A percentile compares a stretch with the other conserved stretches of the same genome.
phyloP scores from a whole-genome alignment of 2,113 vertebrate species.

The Actenoides hombroni region DNA sequence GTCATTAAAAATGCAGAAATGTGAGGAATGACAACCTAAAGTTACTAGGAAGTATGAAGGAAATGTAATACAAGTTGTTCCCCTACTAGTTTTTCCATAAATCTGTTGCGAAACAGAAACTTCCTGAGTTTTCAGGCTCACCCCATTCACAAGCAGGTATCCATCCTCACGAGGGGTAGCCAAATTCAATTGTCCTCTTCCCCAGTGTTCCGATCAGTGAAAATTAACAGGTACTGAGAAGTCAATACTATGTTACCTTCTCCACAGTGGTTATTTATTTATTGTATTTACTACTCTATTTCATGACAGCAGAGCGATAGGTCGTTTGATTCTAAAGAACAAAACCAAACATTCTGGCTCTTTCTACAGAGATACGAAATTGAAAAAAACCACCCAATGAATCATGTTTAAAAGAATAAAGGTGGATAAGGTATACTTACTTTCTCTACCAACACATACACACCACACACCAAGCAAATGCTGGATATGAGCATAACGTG shows the following conservation, averaged over 20 bases:
- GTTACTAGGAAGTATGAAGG: background rate
- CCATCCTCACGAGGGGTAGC: background rate
- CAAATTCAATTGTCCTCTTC: background rate
- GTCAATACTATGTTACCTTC: constrained; percentile 61
- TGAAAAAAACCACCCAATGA: background rate
- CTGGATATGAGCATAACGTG: background rate
- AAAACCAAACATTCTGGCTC: background rate
- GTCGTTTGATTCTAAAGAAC: background rate
- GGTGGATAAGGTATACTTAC: background rate
- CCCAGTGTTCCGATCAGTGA: background rate
- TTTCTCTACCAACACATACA: background rate
- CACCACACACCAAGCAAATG: accelerated
- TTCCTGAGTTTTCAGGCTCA: background rate
- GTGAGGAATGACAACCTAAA: background rate
- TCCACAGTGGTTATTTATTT: constrained; percentile 37
- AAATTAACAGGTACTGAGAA: constrained; percentile 53
- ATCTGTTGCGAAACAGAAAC: background rate
- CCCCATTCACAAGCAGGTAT: background rate
- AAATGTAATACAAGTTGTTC: background rate
- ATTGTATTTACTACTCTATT: constrained; percentile 25
- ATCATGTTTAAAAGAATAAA: background rate
- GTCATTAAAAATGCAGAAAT: background rate
- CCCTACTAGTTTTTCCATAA: background rate
- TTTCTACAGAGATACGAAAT: background rate
- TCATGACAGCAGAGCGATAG: background rate